Conservation (phyloP, 2,888 invertebrate genomes). For the Anthophora plumipes region DNA sequence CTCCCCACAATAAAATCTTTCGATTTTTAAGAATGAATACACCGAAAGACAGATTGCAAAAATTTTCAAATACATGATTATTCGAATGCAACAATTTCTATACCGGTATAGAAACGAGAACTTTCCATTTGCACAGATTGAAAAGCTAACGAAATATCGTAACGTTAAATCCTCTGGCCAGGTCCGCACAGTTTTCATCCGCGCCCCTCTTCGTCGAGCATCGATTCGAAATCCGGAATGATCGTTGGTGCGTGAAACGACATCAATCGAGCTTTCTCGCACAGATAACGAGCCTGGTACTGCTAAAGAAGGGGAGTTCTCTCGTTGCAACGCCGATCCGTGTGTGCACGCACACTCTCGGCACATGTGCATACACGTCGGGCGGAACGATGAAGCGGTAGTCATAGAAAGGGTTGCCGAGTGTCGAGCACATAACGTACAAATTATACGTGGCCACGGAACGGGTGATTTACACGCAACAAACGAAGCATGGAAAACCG, state of each 20-base stretch:
- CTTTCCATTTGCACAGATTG: constrained; percentile 2
- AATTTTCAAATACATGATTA: too few species aligned
- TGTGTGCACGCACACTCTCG: background rate
- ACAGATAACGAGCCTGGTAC: constrained; percentile 56
- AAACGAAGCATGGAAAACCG: constrained; percentile 56
- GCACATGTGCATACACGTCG: background rate
- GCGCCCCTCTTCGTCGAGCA: background rate
- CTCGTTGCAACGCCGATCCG: background rate
- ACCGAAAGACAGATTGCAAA: too few species aligned
- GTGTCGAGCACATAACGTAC: constrained; percentile 55
- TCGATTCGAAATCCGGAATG: constrained; percentile 40
- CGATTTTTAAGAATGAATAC: too few species aligned
- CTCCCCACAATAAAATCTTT: too few species aligned
- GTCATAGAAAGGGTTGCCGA: constrained; percentile 54
- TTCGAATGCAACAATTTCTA: too few species aligned
- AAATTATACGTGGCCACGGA: constrained; percentile 62
- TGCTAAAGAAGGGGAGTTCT: constrained; percentile 12
- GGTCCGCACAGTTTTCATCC: constrained; percentile 10
- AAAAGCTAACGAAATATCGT: background rate
- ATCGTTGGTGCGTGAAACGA: constrained; percentile 53
- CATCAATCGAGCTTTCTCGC: constrained; percentile 51
- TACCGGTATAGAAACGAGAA: background rate
- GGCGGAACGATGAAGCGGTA: constrained; percentile 47
- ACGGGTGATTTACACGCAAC: constrained; percentile 62
- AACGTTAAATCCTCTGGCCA: constrained; percentile 13